phyloP scores from a whole-genome alignment of 1,140 invertebrate genomes.

The Chionoecetes opilio region DNA sequence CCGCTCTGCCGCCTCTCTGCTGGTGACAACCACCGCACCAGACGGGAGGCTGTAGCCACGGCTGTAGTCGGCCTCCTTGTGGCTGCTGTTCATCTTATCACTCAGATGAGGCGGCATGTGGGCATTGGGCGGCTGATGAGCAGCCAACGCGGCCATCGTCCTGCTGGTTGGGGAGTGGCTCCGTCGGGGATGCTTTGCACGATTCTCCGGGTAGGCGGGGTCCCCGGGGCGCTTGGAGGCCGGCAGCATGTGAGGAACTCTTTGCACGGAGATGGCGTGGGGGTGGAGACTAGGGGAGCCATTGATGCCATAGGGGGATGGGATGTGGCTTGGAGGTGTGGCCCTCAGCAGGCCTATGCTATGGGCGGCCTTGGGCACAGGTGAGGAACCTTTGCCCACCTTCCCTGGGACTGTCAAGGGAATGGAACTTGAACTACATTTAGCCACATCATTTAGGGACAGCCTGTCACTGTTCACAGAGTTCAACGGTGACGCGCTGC shows the following conservation, averaged over 20 bases:
- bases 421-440: conserved; percentile 58
- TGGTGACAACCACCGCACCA: not conserved
- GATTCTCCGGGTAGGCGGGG: conserved; percentile 61
- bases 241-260: conserved; percentile 44
- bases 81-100: conserved; percentile 48
- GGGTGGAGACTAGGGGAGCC: conserved; percentile 64
- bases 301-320: conserved; percentile 61
- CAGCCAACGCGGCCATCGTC: not conserved
- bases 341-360: conserved; percentile 53
- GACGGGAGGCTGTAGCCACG: conserved; percentile 60
- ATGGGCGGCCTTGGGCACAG: conserved; percentile 60
- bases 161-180: conserved; percentile 59
- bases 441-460: conserved; percentile 50
- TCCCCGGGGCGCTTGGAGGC: conserved; percentile 66
- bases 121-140: conserved; percentile 27
- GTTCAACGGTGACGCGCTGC: conserved; percentile 66
- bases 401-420: conserved; percentile 37
- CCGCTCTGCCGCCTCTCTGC: not conserved
- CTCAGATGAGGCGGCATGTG: conserved; percentile 11
- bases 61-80: conserved; percentile 63
- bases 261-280: not conserved
- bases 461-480: conserved; percentile 47
- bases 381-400: conserved; percentile 45
- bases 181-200: conserved; percentile 34
- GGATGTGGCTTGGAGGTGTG: conserved; percentile 64